phyloP scores from a whole-genome alignment of 2,113 vertebrate species.

The Pungitius pungitius region DNA sequence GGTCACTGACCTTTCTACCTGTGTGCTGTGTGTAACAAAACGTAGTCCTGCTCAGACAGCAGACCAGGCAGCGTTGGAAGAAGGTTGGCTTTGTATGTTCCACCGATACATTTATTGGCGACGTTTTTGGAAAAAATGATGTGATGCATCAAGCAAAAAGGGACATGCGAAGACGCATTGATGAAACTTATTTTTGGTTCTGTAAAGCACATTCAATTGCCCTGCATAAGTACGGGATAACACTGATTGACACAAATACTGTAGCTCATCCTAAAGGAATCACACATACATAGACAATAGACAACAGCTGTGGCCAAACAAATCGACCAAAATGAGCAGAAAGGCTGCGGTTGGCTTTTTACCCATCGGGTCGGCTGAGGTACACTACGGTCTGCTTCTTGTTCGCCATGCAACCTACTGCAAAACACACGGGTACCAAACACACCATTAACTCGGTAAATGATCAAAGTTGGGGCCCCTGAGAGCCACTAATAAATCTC shows the following conservation, averaged over 20 bases:
- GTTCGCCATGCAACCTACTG: background rate
- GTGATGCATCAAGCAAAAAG: background rate
- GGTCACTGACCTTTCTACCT: slow-evolving; percentile 19
- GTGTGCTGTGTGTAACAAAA: background rate
- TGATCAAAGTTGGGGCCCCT: background rate
- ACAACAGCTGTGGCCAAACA: background rate
- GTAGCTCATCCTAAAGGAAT: background rate
- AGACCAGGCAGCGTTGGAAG: too few relatives aligned
- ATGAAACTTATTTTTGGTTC: background rate
- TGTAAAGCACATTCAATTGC: background rate
- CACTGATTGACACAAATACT: background rate
- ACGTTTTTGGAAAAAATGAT: too few relatives aligned
- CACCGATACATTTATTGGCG: too few relatives aligned
- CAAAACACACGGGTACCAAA: background rate
- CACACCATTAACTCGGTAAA: background rate
- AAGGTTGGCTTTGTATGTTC: too few relatives aligned
- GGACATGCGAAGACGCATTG: background rate
- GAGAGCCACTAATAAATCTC: background rate
- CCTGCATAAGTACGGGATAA: background rate
- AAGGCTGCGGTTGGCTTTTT: background rate
- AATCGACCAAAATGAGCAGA: background rate
- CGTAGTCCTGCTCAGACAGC: too few relatives aligned
- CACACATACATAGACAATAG: slow-evolving; percentile 8
- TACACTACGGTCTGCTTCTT: background rate
- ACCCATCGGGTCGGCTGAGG: background rate